phyloP scores from a whole-genome alignment of 2,113 vertebrate genomes.

The Tragelaphus imberbis region DNA sequence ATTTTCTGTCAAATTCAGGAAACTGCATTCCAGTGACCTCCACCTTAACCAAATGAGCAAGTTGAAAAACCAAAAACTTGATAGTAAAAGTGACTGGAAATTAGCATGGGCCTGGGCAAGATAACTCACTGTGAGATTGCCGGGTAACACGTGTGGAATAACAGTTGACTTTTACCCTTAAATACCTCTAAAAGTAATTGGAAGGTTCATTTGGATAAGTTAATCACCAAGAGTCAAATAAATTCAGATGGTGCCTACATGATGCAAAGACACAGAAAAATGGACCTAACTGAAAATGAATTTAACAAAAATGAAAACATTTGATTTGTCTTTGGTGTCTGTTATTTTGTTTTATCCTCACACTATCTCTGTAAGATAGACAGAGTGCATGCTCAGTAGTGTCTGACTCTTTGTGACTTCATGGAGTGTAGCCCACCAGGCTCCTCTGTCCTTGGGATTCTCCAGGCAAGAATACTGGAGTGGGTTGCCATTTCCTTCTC shows the following conservation, averaged over 20 bases:
- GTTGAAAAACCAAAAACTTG: neutral
- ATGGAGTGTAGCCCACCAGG: neutral
- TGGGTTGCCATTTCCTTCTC: neutral
- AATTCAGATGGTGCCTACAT: neutral
- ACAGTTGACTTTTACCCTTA: neutral
- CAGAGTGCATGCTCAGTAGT: neutral
- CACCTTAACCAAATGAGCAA: neutral
- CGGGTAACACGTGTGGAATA: neutral
- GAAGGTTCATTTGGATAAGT: neutral
- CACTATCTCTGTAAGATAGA: neutral
- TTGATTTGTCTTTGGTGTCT: neutral
- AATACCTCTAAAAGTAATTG: neutral
- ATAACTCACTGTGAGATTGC: neutral
- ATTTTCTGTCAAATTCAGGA: neutral
- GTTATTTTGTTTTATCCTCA: neutral
- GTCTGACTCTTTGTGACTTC: neutral
- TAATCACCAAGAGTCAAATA: neutral
- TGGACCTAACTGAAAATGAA: neutral
- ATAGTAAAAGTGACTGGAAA: neutral
- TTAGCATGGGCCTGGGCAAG: neutral
- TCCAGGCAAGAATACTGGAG: neutral
- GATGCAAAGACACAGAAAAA: neutral
- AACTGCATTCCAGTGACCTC: neutral
- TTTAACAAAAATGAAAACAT: conserved; percentile 1
- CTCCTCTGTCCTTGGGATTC: neutral